Conservation (phyloP, 2,797 vertebrate genomes). For the Sebastes itinus region DNA sequence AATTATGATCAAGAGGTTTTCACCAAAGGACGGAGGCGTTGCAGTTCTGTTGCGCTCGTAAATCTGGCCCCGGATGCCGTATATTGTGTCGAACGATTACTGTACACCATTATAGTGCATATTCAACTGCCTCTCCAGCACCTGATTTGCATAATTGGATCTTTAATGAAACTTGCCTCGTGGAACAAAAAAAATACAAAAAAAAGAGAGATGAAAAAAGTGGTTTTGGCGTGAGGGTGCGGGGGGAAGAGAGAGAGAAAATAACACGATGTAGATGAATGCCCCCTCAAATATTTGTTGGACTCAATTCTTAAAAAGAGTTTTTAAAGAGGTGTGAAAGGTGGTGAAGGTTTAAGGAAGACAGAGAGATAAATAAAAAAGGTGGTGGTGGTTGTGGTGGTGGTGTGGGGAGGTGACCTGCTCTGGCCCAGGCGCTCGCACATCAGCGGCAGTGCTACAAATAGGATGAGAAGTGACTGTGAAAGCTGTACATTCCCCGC, state of each 20-base stretch:
- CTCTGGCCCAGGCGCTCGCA: slow-evolving; percentile 67
- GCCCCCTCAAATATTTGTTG: slow-evolving; percentile 70
- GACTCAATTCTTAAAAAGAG: slow-evolving; percentile 64
- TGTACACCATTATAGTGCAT: slow-evolving; percentile 89
- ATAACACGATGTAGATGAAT: slow-evolving; percentile 71
- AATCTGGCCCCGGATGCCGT: slow-evolving; percentile 89
- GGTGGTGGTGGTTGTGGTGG: slow-evolving; percentile 58
- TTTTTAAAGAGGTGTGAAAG: not conserved
- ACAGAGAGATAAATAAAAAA: slow-evolving; percentile 23
- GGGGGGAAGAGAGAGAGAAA: slow-evolving; percentile 48
- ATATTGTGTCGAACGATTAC: slow-evolving; percentile 91
- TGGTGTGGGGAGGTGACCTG: slow-evolving; percentile 69
- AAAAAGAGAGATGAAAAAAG: slow-evolving; percentile 56
- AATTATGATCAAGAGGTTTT: slow-evolving; percentile 96
- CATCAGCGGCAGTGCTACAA: slow-evolving; percentile 88
- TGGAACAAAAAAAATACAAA: slow-evolving; percentile 85
- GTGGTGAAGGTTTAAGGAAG: slow-evolving; percentile 43
- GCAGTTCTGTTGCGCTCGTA: slow-evolving; percentile 91
- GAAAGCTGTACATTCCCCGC: slow-evolving; percentile 88
- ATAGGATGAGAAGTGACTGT: slow-evolving; percentile 89
- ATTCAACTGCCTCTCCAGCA: slow-evolving; percentile 91
- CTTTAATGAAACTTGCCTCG: slow-evolving; percentile 93
- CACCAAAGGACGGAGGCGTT: slow-evolving; percentile 89
- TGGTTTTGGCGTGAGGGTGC: slow-evolving; percentile 19
- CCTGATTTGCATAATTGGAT: slow-evolving; percentile 96